Percentiles rank a stretch among this genome's conserved stretches.
Evolutionary conservation across 2,113 vertebrate genomes (phyloP).

Genomic region (Xenotilapia flavipinnis): DNA sequence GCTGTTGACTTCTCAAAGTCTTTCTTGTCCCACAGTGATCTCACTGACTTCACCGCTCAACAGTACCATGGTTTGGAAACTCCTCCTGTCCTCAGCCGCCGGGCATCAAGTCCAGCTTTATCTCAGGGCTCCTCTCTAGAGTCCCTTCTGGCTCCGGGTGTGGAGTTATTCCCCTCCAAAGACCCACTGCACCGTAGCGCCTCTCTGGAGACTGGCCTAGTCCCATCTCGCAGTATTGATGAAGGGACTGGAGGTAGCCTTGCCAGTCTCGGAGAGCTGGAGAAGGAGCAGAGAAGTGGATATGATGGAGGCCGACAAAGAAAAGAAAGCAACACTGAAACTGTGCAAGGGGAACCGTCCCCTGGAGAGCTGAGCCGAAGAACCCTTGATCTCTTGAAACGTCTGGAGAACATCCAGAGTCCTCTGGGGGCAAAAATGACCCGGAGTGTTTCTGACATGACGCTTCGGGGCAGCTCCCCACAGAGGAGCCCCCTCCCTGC

Average conservation of each 20-base stretch:
- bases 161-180: slow-evolving; percentile 80
- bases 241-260: slow-evolving; percentile 73
- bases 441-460: slow-evolving; percentile 91
- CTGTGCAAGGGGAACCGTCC: slow-evolving; percentile 62
- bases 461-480: slow-evolving; percentile 79
- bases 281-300: not conserved
- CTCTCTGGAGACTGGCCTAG: slow-evolving; percentile 88
- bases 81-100: not conserved
- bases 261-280: slow-evolving; percentile 64
- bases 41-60: not conserved
- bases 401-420: slow-evolving; percentile 91
- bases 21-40: slow-evolving; percentile 40
- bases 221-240: slow-evolving; percentile 77
- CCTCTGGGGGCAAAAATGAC: slow-evolving; percentile 85
- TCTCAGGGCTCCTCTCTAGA: slow-evolving; percentile 87
- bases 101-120: slow-evolving; percentile 23
- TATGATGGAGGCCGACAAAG: not conserved
- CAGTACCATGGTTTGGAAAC: slow-evolving; percentile 14
- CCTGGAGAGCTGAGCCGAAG: slow-evolving; percentile 89
- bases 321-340: not conserved
- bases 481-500: slow-evolving; percentile 62
- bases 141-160: slow-evolving; percentile 80
- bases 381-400: slow-evolving; percentile 90
- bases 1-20: slow-evolving; percentile 35
- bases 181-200: slow-evolving; percentile 83